A percentile compares a stretch with the other conserved stretches of the same genome.
phyloP scores from a whole-genome alignment of 2,113 vertebrate species.

The Cichladusa arquata region DNA sequence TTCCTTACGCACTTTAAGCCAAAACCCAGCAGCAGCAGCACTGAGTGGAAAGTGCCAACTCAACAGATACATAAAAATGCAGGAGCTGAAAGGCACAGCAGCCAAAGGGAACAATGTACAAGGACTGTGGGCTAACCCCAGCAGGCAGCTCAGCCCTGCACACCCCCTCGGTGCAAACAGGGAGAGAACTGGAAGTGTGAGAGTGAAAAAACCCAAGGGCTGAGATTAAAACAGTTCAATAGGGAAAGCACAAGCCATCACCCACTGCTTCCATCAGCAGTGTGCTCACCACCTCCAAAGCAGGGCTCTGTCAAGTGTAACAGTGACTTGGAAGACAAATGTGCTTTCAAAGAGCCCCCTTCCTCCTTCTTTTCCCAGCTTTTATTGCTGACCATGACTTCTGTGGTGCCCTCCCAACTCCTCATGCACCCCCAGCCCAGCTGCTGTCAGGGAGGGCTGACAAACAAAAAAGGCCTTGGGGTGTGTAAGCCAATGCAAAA shows the following conservation, averaged over 20 bases:
- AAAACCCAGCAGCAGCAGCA: not conserved
- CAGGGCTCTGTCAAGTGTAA: not conserved
- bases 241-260: not conserved
- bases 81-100: not conserved
- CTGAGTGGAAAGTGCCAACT: not conserved
- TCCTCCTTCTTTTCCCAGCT: not conserved
- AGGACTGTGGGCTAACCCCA: not conserved
- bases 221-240: not conserved
- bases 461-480: not conserved
- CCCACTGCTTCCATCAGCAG: not conserved
- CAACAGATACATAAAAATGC: not conserved
- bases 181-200: not conserved
- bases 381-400: not conserved
- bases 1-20: not conserved
- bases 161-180: accelerated
- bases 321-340: not conserved
- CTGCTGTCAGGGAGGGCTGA: not conserved
- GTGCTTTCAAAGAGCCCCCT: accelerated
- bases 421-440: accelerated
- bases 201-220: not conserved
- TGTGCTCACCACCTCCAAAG: not conserved
- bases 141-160: not conserved
- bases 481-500: not conserved
- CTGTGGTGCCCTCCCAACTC: not conserved
- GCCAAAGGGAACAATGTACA: not conserved